Base-by-base conservation (phyloP, 2,888 invertebrate species). In the Nycteola revayana region DNA sequence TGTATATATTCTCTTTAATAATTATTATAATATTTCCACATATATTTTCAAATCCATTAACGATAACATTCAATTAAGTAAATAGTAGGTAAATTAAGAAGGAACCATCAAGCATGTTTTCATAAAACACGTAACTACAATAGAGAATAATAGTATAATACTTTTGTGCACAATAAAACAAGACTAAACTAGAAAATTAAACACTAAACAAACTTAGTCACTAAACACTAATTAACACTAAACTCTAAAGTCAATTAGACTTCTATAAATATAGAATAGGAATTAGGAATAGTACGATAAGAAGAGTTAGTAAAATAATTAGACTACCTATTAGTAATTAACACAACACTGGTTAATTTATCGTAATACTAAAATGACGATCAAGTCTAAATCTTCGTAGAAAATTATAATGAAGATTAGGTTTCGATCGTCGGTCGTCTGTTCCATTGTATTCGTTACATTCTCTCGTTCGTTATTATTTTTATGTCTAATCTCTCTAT, bases 341-440 rank as follows among this genome's bases (percentile, higher is more conserved):
- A 29, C 39, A 33, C 26, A 47, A 39, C 39, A 36, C 38, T 21
- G n/a, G 32, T 29, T 32, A 11, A 36, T 32, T 49, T 68, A 66
- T 39, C 66, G 63, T 61, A 74, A 43, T 50, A 72, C 45, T 47
- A 79, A 52, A 39, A 73, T 60, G 64, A 83, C 45, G 30, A 79
- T 53, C 55, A 60, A 68, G 49, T 69, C 71, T 36, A 58, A 55
- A 30, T 75, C 62, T 32, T 75, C 70, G 37, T 68, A 72, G 42
- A 74, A 64, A 43, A 75, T 65, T 56, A 84, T 65, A 49, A 85
- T 72, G 54, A 81, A 67, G 64, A 84, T 48, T 41, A 75, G 52
- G 76, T 83, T 79, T 78, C 78, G 82, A 79, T 76, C 70, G 63
- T 56, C 66, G 59, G 66, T 65, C 46, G 47, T 52, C 51, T 64